Conservation (phyloP, 37 sponge, comb jelly and placozoan species). For the Crambe crambe region DNA sequence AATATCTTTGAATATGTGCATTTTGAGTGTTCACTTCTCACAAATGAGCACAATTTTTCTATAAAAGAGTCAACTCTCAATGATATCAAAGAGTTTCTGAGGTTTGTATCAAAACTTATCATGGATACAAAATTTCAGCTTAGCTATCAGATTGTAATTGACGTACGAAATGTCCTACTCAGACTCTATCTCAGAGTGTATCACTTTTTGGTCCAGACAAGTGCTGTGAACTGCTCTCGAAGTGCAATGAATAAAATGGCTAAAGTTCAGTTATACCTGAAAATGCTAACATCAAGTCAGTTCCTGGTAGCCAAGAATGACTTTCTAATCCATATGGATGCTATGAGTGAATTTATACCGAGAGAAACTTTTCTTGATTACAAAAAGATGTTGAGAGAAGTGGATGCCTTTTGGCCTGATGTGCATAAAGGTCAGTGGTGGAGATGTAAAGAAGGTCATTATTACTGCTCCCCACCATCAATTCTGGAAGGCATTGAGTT, state of each 20-base stretch:
- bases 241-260: not conserved
- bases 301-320: not conserved
- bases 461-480: slow-evolving; percentile 55
- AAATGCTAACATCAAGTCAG: not conserved
- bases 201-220: no score
- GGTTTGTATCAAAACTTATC: no score
- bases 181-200: no score
- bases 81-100: no score
- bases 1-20: no score
- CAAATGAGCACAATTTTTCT: no score
- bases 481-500: not conserved
- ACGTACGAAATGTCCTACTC: no score
- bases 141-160: no score
- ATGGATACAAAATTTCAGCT: no score
- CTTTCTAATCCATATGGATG: not conserved
- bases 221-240: no score
- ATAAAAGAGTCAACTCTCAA: no score
- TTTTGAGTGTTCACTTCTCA: no score
- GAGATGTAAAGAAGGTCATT: slow-evolving; percentile 81
- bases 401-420: not conserved
- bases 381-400: not conserved
- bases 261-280: not conserved
- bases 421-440: slow-evolving; percentile 74
- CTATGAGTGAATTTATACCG: not conserved
- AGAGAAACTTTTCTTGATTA: not conserved